Base-by-base conservation (phyloP, 2,888 invertebrate species). In the Liposcelis brunnea region DNA sequence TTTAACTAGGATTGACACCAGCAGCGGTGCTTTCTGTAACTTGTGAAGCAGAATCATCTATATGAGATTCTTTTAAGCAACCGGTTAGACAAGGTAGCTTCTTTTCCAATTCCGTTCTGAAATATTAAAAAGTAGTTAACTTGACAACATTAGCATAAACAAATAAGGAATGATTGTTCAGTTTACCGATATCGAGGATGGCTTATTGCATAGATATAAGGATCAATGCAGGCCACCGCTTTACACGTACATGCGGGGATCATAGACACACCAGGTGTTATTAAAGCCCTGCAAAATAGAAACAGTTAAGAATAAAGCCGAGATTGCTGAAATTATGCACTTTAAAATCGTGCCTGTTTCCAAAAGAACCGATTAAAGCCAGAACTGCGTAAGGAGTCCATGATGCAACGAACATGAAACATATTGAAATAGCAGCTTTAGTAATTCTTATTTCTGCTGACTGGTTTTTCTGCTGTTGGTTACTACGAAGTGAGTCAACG, bases 381-480 rank as follows among this genome's bases (percentile, higher is more conserved):
- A 77, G 75, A 1, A 84, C 75, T 1, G 84, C 89, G 57, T 91
- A 91, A 0, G 91, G 91, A 2, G 85, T 85, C 90, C 91, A 91
- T 0, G 89, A 82, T 2, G 82, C 74, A 15, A 90, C 75, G 61
- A 79, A 87, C 2, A 87, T 64, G 61, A 83, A 89, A 56, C 87
- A 82, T 35, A 87, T 79, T 1, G 87, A 82, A 36, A 90, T 82
- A 2, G 86, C 86, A 8, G 89, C 85, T 58, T 87, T 87, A 1
- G 87, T 86, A 56, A 87, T 87, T 53, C 83, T 69, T 52, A 87
- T 75, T 60, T 87, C 87, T 0, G 84, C 82, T 1, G 84, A 80
- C 52, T 84, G 71, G 33, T 58, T 60, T 34, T 77, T 71, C 45
- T 72, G 69, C 52, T 72, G 70, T 59, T 80, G 75, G 62, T 83